Percentiles rank a stretch among this genome's conserved stretches.
Evolutionary conservation across 2,113 vertebrate species (phyloP).

Genomic region (Rousettus leschenaultii): DNA sequence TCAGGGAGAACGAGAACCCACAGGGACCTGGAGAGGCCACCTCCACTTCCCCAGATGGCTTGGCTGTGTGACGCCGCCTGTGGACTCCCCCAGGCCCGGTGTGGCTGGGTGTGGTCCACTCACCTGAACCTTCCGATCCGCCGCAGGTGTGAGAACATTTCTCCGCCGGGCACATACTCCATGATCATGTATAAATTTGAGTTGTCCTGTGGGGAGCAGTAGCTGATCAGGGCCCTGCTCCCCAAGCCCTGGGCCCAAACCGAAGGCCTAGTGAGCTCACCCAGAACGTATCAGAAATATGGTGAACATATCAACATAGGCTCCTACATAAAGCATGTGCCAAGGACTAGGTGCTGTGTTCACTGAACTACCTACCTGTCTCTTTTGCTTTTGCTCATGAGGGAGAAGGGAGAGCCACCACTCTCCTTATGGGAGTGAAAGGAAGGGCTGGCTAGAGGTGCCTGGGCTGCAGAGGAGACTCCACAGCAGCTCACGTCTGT

Average conservation of each 20-base stretch:
- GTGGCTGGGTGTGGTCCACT: not conserved
- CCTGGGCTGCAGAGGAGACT: not conserved
- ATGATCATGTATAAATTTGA: slow-evolving; percentile 96
- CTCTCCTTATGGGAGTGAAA: not conserved
- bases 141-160: slow-evolving; percentile 95
- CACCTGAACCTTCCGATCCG: slow-evolving; percentile 91
- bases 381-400: not conserved
- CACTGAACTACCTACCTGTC: too few relatives aligned
- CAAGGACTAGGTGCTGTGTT: accelerated
- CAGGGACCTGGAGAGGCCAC: not conserved
- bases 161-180: slow-evolving; percentile 93
- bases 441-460: not conserved
- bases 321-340: accelerated
- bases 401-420: not conserved
- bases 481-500: not conserved
- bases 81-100: not conserved
- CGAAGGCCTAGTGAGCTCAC: not conserved
- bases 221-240: not conserved
- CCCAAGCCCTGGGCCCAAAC: not conserved
- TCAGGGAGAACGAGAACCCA: not conserved
- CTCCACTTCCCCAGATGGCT: not conserved
- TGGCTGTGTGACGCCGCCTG: not conserved
- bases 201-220: slow-evolving; percentile 81
- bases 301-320: not conserved
- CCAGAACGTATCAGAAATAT: not conserved